Percentiles rank a stretch among this genome's conserved stretches.
Conservation (phyloP, 2,888 invertebrate species). For the Philopedon plagiatum region DNA sequence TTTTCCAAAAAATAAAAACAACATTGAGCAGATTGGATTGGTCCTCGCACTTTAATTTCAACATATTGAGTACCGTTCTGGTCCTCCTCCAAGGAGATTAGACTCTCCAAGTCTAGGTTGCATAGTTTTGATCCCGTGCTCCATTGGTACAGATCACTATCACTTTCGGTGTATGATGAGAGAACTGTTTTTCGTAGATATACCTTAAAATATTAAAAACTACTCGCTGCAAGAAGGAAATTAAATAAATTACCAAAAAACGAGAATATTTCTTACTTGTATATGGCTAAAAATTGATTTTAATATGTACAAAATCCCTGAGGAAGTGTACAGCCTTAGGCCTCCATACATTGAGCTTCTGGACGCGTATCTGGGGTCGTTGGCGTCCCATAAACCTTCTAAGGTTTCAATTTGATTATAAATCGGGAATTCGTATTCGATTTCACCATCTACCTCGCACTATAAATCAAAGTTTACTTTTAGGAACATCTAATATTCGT, state of each 20-base stretch:
- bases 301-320: conserved; percentile 74
- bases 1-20: conserved; percentile 82
- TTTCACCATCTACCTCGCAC: conserved; percentile 80
- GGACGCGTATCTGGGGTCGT: conserved; percentile 70
- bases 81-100: conserved; percentile 75
- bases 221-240: no score
- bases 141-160: conserved; percentile 80
- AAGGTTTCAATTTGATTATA: conserved; percentile 78
- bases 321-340: conserved; percentile 73
- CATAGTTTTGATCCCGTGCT: conserved; percentile 80
- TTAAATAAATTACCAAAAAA: not conserved
- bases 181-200: conserved; percentile 63
- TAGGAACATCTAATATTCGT: not conserved
- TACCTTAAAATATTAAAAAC: conserved; percentile 58
- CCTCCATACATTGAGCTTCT: conserved; percentile 75
- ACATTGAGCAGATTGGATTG: conserved; percentile 71
- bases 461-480: conserved; percentile 60
- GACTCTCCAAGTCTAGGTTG: conserved; percentile 77
- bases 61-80: conserved; percentile 70
- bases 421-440: conserved; percentile 84
- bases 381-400: conserved; percentile 78
- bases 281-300: conserved; percentile 79
- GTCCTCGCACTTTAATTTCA: conserved; percentile 79
- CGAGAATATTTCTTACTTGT: conserved; percentile 68
- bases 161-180: conserved; percentile 66